These are phyloP conservation scores for Lepetodrilus schrolli DNA, from an alignment of 2,888 invertebrate species.

Conservation along the genomic window DNA sequence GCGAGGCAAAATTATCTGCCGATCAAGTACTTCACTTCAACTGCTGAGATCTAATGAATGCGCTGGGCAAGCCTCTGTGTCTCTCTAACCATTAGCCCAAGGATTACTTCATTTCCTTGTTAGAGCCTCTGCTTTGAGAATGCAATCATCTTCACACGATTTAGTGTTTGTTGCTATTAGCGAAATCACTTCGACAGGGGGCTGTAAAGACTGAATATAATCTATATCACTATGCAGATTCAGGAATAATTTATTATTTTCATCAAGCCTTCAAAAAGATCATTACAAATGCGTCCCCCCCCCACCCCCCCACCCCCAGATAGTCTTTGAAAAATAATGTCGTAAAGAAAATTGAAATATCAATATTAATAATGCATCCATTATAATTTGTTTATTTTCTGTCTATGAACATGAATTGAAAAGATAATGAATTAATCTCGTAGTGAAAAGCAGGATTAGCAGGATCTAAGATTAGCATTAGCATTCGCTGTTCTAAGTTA, in stretches of 20 bases:
- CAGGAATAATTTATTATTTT: constrained; percentile 14
- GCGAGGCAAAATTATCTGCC: constrained; percentile 21
- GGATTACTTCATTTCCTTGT: constrained; percentile 12
- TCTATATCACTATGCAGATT: constrained; percentile 13
- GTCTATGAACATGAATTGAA: too few species aligned
- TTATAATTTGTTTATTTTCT: too few species aligned
- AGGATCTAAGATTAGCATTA: too few species aligned
- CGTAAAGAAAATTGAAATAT: neutral
- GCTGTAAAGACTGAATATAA: constrained; percentile 7
- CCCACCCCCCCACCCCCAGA: too few species aligned
- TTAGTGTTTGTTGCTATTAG: constrained; percentile 25
- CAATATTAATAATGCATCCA: too few species aligned
- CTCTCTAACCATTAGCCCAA: neutral
- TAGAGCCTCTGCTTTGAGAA: neutral
- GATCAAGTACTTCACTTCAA: constrained; percentile 19
- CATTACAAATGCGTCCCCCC: too few species aligned
- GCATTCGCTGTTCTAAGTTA: too few species aligned
- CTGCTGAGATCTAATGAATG: constrained; percentile 12
- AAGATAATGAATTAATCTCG: too few species aligned
- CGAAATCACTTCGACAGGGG: neutral
- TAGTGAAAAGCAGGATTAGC: too few species aligned
- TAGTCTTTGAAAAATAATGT: too few species aligned
- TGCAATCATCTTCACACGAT: constrained; percentile 25
- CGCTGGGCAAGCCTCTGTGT: neutral
- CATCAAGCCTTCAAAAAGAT: constrained; percentile 5